phyloP scores from a whole-genome alignment of 2,888 invertebrate genomes.

The Apeira syringaria region DNA sequence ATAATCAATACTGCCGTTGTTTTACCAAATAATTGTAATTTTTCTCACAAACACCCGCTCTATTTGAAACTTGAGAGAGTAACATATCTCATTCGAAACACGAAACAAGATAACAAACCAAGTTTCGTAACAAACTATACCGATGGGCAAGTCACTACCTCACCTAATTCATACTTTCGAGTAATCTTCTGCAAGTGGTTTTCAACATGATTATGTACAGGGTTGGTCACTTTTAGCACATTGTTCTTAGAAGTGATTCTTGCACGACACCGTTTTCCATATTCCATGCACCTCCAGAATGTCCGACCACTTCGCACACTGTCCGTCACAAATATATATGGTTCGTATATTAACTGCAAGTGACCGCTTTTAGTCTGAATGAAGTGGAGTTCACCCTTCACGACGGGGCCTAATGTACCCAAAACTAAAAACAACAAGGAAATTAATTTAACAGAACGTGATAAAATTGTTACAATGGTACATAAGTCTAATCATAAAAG shows the following conservation, averaged over 20 bases:
- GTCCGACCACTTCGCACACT: constrained; percentile 77
- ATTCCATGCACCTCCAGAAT: constrained; percentile 80
- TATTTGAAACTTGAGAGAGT: too few relatives aligned
- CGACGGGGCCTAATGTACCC: constrained; percentile 55
- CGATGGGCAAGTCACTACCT: constrained; percentile 73
- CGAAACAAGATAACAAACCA: too few relatives aligned
- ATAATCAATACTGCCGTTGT: too few relatives aligned
- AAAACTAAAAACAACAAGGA: constrained; percentile 67
- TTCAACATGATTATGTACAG: constrained; percentile 69
- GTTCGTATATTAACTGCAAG: constrained; percentile 73
- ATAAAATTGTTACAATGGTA: neutral
- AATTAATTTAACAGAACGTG: neutral
- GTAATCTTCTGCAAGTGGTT: constrained; percentile 72
- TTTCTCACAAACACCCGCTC: too few relatives aligned
- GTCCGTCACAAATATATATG: constrained; percentile 78
- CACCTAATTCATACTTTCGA: constrained; percentile 71
- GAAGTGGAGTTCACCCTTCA: constrained; percentile 73
- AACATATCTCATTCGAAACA: too few relatives aligned
- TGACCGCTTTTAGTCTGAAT: constrained; percentile 79
- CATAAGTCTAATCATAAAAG: neutral
- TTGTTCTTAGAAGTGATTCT: constrained; percentile 78
- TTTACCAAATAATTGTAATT: too few relatives aligned
- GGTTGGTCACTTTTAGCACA: constrained; percentile 70
- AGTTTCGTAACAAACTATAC: constrained; percentile 53
- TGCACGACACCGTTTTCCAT: constrained; percentile 75